Base-by-base conservation (phyloP, 2,113 vertebrate genomes). In the Corythornis cristatus region DNA sequence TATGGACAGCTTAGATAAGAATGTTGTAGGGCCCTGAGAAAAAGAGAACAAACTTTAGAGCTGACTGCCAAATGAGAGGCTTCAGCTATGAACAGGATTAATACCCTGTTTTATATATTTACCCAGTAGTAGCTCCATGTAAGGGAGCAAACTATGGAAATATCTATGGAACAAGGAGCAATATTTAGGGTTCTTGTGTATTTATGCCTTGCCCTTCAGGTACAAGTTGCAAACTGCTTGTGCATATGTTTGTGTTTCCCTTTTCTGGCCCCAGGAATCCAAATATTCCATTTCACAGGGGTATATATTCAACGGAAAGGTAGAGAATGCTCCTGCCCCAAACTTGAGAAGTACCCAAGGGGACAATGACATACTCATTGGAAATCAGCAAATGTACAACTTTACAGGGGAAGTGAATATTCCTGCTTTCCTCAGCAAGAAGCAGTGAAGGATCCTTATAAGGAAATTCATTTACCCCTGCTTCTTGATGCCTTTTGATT, bases 1-100 rank as follows among this genome's bases (percentile, higher is more conserved):
- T 93, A 88, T 8, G 29, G 88, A n/a, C 75, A 80, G 94, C 90
- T 94, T 96, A 93, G 93, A 95, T 95, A 96, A 96, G 95, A 96
- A 89, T 90, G 88, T 89, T 83, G 46, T 74, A 86, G 65, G 72
- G 72, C 85, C 83, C 93, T 89, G 95, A 96, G 95, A 96, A 96
- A 96, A 93, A 90, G 43, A 85, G 66, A 91, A 46, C 60, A 77
- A 96, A 96, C 75, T 95, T 95, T 66, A 86, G 64, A 94, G 79
- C 79, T 77, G 51, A 64, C 60, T 94, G 93, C 85, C 68, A 89
- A 80, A 50, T 35, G 68, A 80, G 64, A 83, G 33, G 64, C 75
- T 96, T 94, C 85, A 77, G 60, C 83, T 86, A 33, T 35, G 82
- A 77, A 81, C n/a, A 21, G 83, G 60, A 74, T 93, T 91, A 94